Conservation (phyloP, 1,140 invertebrate genomes). For the Bombus confusus region DNA sequence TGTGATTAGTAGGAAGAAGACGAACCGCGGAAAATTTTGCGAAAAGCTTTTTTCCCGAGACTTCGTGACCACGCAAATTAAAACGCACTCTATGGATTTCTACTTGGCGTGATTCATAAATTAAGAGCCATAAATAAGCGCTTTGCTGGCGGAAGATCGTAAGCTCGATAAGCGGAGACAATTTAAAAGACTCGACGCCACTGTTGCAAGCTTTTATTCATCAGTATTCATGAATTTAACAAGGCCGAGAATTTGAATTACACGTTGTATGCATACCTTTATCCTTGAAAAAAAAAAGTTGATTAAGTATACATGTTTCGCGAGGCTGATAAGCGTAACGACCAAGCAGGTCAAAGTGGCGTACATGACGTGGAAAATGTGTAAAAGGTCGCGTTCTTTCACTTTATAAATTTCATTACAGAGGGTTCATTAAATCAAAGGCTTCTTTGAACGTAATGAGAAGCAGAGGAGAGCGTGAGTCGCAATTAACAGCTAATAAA, state of each 20-base stretch:
- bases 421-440: neutral
- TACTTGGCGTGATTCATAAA: neutral
- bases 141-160: neutral
- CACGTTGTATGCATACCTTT: neutral
- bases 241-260: neutral
- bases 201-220: neutral
- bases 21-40: neutral
- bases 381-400: neutral
- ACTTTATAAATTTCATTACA: neutral
- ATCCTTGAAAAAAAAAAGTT: neutral
- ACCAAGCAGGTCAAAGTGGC: neutral
- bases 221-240: neutral
- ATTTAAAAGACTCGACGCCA: neutral
- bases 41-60: neutral
- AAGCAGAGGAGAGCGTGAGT: neutral
- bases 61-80: neutral
- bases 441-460: neutral
- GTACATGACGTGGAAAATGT: neutral
- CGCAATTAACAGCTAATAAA: constrained; percentile 39
- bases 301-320: neutral
- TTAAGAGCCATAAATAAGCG: neutral
- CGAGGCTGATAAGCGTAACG: neutral
- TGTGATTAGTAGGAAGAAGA: neutral
- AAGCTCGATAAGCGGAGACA: neutral
- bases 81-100: neutral